Percentiles rank a stretch among this genome's conserved stretches.
These are phyloP conservation scores for Scomber japonicus DNA, from an alignment of 2,113 vertebrate species.

Conservation along the genomic window DNA sequence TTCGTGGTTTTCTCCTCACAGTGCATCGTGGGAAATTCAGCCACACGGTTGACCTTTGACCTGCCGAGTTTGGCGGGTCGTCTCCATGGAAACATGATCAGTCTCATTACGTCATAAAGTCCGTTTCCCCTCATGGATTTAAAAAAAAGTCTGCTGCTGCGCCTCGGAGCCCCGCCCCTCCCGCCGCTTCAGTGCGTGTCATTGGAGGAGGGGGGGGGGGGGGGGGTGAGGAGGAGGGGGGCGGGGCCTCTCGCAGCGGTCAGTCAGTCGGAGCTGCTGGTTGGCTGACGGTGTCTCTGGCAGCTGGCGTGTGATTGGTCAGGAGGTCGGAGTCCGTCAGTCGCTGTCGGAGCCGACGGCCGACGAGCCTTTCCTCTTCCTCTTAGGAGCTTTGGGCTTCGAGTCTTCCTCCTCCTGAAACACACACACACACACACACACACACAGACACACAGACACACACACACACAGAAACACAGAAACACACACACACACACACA, in stretches of 20 bases:
- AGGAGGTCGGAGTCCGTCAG: slow-evolving; percentile 78
- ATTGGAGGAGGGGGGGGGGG: not conserved
- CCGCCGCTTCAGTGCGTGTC: slow-evolving; percentile 24
- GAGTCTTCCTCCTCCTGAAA: slow-evolving; percentile 94
- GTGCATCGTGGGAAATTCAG: slow-evolving; percentile 57
- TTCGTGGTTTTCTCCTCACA: slow-evolving; percentile 27
- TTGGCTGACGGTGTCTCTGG: slow-evolving; percentile 48
- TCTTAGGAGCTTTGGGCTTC: slow-evolving; percentile 93
- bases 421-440: not conserved
- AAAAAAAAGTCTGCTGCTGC: slow-evolving; percentile 5
- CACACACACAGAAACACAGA: not conserved
- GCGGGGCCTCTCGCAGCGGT: slow-evolving; percentile 54
- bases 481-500: slow-evolving; percentile 6
- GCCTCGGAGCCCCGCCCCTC: slow-evolving; percentile 47
- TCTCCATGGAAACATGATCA: slow-evolving; percentile 55
- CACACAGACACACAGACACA: too few species aligned
- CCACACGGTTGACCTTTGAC: slow-evolving; percentile 34
- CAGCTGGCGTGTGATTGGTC: slow-evolving; percentile 58
- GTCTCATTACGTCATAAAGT: slow-evolving; percentile 27
- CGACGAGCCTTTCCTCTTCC: slow-evolving; percentile 94
- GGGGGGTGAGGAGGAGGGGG: slow-evolving; percentile 25
- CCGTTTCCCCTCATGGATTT: slow-evolving; percentile 30
- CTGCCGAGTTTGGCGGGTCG: not conserved
- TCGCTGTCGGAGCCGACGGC: slow-evolving; percentile 96
- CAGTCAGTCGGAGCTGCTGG: slow-evolving; percentile 37